Conservation (phyloP, 2,797 vertebrate species). For the Florisuga fusca region DNA sequence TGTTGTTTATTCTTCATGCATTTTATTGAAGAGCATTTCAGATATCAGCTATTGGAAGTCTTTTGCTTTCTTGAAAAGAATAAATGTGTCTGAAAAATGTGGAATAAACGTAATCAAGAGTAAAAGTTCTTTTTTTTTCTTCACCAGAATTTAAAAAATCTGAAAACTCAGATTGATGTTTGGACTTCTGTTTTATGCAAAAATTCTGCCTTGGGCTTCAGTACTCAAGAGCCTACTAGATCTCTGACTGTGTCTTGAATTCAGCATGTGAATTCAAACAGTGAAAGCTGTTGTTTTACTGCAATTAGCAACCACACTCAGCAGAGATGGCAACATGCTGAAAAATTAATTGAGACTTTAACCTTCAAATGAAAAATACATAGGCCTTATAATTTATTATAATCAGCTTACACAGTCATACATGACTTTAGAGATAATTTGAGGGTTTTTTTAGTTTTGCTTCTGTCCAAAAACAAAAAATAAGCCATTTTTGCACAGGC, state of each 20-base stretch:
- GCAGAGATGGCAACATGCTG: slow-evolving; percentile 67
- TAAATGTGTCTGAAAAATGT: background rate
- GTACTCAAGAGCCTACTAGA: slow-evolving; percentile 1
- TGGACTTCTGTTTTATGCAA: background rate
- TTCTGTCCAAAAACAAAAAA: slow-evolving; percentile 62
- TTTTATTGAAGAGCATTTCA: background rate
- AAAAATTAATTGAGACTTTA: slow-evolving; percentile 84
- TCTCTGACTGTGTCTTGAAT: slow-evolving; percentile 40
- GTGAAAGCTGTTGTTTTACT: slow-evolving; percentile 65
- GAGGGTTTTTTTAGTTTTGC: slow-evolving; percentile 55
- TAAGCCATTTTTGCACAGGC: slow-evolving; percentile 28
- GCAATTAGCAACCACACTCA: slow-evolving; percentile 75
- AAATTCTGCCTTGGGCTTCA: slow-evolving; percentile 20
- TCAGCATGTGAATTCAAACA: slow-evolving; percentile 45
- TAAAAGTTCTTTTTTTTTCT: background rate
- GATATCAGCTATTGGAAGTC: background rate
- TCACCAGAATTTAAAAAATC: background rate
- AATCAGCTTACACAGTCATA: slow-evolving; percentile 69
- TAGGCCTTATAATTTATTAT: slow-evolving; percentile 54
- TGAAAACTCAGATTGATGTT: background rate
- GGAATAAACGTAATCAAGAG: background rate
- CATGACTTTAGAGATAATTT: slow-evolving; percentile 67
- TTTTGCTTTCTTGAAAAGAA: background rate
- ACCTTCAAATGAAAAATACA: slow-evolving; percentile 81
- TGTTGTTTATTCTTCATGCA: background rate